A percentile compares a stretch with the other conserved stretches of the same genome.
phyloP scores from a whole-genome alignment of 37 sponge, comb jelly and placozoan species.

The Spongilla lacustris region DNA sequence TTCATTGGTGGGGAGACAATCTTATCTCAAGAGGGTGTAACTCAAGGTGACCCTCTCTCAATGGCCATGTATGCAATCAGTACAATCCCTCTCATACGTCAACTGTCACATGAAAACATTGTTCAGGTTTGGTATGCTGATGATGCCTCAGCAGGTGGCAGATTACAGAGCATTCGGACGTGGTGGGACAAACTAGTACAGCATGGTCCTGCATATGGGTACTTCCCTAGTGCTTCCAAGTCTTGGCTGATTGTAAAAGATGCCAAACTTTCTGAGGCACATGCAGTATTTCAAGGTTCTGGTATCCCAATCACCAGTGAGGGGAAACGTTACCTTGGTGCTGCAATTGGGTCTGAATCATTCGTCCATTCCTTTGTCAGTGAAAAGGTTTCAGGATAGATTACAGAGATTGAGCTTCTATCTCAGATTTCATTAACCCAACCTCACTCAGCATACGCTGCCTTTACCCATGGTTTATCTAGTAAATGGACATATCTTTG shows the following conservation, averaged over 20 bases:
- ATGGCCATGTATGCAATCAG: conserved; percentile 22
- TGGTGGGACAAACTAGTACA: conserved; percentile 3
- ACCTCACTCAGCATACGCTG: background rate
- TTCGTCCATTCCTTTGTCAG: background rate
- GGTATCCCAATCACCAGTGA: background rate
- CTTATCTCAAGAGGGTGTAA: conserved; percentile 10
- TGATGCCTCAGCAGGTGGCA: conserved; percentile 18
- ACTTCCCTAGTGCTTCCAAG: conserved; percentile 15
- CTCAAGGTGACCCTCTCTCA: conserved; percentile 19
- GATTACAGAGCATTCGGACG: background rate
- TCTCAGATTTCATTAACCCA: background rate
- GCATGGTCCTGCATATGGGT: conserved; percentile 28
- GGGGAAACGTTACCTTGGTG: conserved; percentile 4
- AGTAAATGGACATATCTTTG: background rate
- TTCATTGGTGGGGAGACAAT: conserved; percentile 14
- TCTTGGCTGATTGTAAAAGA: background rate
- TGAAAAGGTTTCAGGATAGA: background rate
- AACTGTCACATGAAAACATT: no score
- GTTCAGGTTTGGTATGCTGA: conserved; percentile 24
- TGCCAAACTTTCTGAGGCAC: background rate
- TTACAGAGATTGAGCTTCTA: background rate
- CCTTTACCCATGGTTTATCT: background rate
- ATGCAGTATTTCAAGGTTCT: background rate
- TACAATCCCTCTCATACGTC: conserved; percentile 2
- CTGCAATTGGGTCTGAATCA: background rate